phyloP scores from a whole-genome alignment of 2,888 invertebrate genomes.

The Acanthacorydalis orientalis region DNA sequence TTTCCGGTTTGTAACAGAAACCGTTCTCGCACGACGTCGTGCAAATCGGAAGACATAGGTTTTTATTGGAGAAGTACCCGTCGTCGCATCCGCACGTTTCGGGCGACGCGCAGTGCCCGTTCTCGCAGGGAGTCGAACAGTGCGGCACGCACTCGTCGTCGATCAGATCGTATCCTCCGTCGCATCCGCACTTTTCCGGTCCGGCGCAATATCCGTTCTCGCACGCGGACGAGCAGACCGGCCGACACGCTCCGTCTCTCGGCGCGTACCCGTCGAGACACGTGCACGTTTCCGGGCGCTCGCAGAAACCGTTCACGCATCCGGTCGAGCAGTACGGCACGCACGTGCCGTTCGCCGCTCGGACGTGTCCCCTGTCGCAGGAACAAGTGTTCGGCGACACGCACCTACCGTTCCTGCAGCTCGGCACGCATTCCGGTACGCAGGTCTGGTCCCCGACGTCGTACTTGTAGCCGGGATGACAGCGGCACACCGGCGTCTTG shows the following conservation, averaged over 20 bases:
- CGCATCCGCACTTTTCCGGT: constrained; percentile 24
- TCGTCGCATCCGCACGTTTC: constrained; percentile 22
- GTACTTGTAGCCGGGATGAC: constrained; percentile 24
- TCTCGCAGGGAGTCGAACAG: constrained; percentile 16
- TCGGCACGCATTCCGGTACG: constrained; percentile 13
- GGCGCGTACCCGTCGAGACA: background rate
- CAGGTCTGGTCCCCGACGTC: constrained; percentile 20
- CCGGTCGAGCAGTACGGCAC: constrained; percentile 28
- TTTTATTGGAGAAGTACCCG: constrained; percentile 24
- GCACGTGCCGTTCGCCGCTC: constrained; percentile 16
- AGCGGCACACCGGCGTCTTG: constrained; percentile 17
- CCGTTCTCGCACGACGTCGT: constrained; percentile 31
- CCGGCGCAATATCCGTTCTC: constrained; percentile 18
- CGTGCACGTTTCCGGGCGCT: constrained; percentile 24
- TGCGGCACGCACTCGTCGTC: constrained; percentile 15
- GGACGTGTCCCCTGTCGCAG: constrained; percentile 24
- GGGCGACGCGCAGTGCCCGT: constrained; percentile 11
- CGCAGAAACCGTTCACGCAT: constrained; percentile 32
- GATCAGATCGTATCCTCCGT: constrained; percentile 12
- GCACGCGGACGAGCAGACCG: constrained; percentile 3
- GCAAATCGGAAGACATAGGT: constrained; percentile 43
- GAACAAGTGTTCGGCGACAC: constrained; percentile 36
- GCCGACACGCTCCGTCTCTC: background rate
- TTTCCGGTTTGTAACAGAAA: constrained; percentile 35
- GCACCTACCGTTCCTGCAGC: constrained; percentile 14